Percentiles rank a stretch among this genome's conserved stretches.
phyloP scores from a whole-genome alignment of 2,888 invertebrate genomes.

The Itoplectis maculator region DNA sequence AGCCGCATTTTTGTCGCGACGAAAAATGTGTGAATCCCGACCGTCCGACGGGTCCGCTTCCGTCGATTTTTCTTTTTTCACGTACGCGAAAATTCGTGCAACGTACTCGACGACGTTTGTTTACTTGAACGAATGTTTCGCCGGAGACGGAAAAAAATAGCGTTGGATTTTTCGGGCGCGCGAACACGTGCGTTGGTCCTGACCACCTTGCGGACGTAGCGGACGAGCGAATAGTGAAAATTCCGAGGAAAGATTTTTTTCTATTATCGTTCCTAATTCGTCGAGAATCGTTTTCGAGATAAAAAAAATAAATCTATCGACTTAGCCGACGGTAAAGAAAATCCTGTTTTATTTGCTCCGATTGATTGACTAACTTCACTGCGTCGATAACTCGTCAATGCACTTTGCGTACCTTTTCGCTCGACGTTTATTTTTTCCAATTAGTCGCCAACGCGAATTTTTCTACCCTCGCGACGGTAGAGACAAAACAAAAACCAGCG shows the following conservation, averaged over 20 bases:
- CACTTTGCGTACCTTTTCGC: background rate
- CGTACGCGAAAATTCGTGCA: background rate
- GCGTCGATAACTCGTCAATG: background rate
- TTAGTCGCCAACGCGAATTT: background rate
- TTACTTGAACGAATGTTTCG: background rate
- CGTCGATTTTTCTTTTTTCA: background rate
- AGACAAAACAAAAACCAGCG: too few relatives aligned
- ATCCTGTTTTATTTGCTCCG: background rate
- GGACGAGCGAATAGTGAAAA: too few relatives aligned
- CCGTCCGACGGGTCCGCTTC: slow-evolving; percentile 5
- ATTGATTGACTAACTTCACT: background rate
- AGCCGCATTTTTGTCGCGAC: background rate
- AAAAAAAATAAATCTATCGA: background rate
- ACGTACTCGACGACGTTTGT: background rate
- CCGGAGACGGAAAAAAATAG: too few relatives aligned
- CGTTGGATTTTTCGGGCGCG: background rate
- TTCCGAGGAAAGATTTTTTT: too few relatives aligned
- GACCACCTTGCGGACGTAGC: too few relatives aligned
- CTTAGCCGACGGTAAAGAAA: slow-evolving; percentile 57
- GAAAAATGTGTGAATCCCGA: slow-evolving; percentile 6
- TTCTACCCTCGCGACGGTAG: background rate
- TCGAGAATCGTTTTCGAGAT: too few relatives aligned
- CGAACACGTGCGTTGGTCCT: background rate
- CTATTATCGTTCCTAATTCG: too few relatives aligned
- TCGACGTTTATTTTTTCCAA: too few relatives aligned